Base-by-base conservation (phyloP, 2,113 vertebrate genomes). In the Choloepus hoffmanni region DNA sequence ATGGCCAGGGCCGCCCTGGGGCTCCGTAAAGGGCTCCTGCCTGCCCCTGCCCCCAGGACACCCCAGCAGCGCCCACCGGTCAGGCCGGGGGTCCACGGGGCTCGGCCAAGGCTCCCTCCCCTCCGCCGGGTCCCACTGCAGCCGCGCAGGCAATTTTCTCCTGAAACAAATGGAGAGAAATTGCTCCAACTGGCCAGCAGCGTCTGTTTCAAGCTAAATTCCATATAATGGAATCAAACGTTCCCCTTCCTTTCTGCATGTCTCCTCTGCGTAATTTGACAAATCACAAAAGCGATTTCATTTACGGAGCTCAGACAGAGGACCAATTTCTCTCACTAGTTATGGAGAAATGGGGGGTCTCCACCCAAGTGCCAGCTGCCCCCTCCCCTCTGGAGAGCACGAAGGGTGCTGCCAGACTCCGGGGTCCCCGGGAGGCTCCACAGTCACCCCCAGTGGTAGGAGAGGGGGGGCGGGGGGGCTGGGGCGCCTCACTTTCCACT, bases 401-500 rank as follows among this genome's bases (percentile, higher is more conserved):
- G 0, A 12, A 21, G 36, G 4, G 23, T 48, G 7, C 24, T 3
- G 3, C 14, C 14, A 0, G 79, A 0, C 4, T 3, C 10, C 4
- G 36, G 16, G 14, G 40, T 19, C 36, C 36, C 60, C 3, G 0
- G 62, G 48, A 36, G 13, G 23, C 73, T 23, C 30, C 45, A 26
- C 28, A 33, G 23, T 28, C 6, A 15, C 21, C 16, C 43, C 53
- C n/a, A 53, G 50, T 36, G 19, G 43, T 45, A 45, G 43, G 43
- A 7, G 3, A 6, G 70, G 8, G 18, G 62, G 23, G 21, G 45
- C 36, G 48, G 13, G 24, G 16, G 21, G 68, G 16, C 14, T 8
- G 97, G 97, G 84, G 94, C 77, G 84, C 98, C 98, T 97, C 94
- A 62, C 90, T 68, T 96, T 95, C 98, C 90, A 77, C 53, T 90